Percentiles rank a stretch among this genome's conserved stretches.
Conservation (phyloP, 2,888 invertebrate species). For the Xylota sylvarum region DNA sequence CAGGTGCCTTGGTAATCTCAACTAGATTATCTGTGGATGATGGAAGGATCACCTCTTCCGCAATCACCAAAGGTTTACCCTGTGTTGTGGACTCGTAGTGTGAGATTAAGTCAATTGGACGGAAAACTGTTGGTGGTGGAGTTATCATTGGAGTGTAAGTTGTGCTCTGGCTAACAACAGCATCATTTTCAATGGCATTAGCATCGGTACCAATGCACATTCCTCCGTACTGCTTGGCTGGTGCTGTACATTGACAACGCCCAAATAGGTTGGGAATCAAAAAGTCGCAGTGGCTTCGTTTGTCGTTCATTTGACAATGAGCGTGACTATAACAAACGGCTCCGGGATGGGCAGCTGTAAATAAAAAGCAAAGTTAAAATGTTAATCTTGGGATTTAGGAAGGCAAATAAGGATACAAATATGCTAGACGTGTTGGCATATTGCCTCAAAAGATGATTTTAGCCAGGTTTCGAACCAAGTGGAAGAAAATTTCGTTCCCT, state of each 20-base stretch:
- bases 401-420: too few relatives aligned
- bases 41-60: constrained; percentile 26
- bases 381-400: neutral
- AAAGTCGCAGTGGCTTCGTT: constrained; percentile 94
- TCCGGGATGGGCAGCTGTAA: constrained; percentile 93
- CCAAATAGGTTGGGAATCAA: constrained; percentile 95
- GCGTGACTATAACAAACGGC: constrained; percentile 96
- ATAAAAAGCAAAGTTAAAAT: constrained; percentile 62
- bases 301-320: constrained; percentile 94
- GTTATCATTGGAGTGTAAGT: constrained; percentile 76
- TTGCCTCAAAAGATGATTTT: too few relatives aligned
- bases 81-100: constrained; percentile 66
- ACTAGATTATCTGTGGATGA: constrained; percentile 14
- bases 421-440: too few relatives aligned
- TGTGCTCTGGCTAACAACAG: constrained; percentile 73
- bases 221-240: constrained; percentile 88
- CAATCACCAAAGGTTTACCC: constrained; percentile 49
- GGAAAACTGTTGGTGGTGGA: constrained; percentile 74
- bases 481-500: too few relatives aligned
- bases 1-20: constrained; percentile 33
- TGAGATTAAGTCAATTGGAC: constrained; percentile 74
- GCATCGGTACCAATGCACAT: constrained; percentile 86
- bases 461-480: too few relatives aligned
- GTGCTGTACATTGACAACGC: constrained; percentile 92
- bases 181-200: constrained; percentile 69